Base-by-base conservation (phyloP, 2,888 invertebrate genomes). In the Tineola bisselliella region DNA sequence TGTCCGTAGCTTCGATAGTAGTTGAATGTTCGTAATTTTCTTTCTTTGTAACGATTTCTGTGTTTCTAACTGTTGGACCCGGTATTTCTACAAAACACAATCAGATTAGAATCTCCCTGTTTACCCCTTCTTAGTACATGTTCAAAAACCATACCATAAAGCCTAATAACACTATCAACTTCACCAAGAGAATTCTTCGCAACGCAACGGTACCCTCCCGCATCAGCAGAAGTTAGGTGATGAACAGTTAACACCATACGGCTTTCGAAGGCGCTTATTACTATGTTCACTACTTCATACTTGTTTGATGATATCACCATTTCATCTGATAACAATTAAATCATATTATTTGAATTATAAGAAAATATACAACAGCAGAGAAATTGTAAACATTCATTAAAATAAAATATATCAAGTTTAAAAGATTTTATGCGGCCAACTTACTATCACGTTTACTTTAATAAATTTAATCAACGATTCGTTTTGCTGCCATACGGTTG, bases 131-230 rank as follows among this genome's bases (percentile, higher is more conserved):
- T 57, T 25, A 44, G 44, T 25, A 25, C 4, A 6, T 25, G 25
- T 25, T 4, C 25, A 25, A 4, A 4, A 43, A 6, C 3, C 90
- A 90, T 79, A 96, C 96, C 95, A 76, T 96, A 95, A 60, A 96
- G 87, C 66, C 95, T 89, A 70, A 96, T 95, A 72, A 91, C 92
- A 80, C 94, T 94, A 74, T 96, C 95, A 17, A 94, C 94, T 77
- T 95, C 95, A 0, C 96, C 96, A 1, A 96, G 88, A 0, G 94
- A 93, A 79, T 94, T 95, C 77, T 94, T 94, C 31, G 95, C 95
- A 63, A 94, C 92, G 75, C 96, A 96, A 60, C 91, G 88, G 81
- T 96, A 96, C 0, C 93, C 92, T 25, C 96, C 95, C 8, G 93
- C 90, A 73, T 95, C 95, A 38, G 89, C 88, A 62, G 89, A 86